Evolutionary conservation across 2,888 invertebrate genomes (phyloP).

Genomic region (Acleris cristana): DNA sequence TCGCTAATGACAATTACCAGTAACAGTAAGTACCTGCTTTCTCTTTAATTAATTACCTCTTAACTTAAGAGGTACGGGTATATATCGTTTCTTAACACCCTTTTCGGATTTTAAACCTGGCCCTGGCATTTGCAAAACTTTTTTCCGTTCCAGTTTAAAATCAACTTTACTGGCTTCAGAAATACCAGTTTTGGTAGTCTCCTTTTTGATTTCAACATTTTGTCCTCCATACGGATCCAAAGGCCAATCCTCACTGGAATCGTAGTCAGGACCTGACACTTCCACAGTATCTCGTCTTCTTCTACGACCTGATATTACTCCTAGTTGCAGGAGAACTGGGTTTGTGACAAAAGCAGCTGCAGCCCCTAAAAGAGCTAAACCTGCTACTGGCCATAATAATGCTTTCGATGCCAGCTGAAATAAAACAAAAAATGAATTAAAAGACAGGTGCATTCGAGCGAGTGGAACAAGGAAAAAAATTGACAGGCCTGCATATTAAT

Average conservation of each 20-base stretch:
- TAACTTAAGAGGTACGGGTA: conserved; percentile 62
- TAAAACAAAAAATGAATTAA: conserved; percentile 17
- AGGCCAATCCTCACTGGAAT: conserved; percentile 36
- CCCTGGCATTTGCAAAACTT: conserved; percentile 10
- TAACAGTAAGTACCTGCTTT: not conserved
- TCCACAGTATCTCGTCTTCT: conserved; percentile 77
- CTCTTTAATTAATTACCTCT: conserved; percentile 44
- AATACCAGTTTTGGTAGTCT: conserved; percentile 2
- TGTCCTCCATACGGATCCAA: conserved; percentile 24
- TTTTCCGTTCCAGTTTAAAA: conserved; percentile 15
- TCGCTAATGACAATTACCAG: not conserved
- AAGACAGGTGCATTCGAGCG: not conserved
- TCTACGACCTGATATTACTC: conserved; percentile 86
- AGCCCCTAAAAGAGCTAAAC: conserved; percentile 91
- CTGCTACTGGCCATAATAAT: conserved; percentile 88
- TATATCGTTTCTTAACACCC: conserved; percentile 48
- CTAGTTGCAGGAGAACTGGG: conserved; percentile 90
- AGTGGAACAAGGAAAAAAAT: not conserved
- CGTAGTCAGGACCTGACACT: conserved; percentile 44
- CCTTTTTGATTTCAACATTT: conserved; percentile 10
- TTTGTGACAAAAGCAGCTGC: conserved; percentile 91
- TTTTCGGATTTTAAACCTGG: conserved; percentile 30
- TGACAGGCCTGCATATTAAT: not conserved
- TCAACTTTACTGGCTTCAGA: not conserved
- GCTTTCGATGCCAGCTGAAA: conserved; percentile 85